Percentiles rank a stretch among this genome's conserved stretches.
Evolutionary conservation across 2,888 invertebrate genomes (phyloP).

Genomic region (Heliconius sara): DNA sequence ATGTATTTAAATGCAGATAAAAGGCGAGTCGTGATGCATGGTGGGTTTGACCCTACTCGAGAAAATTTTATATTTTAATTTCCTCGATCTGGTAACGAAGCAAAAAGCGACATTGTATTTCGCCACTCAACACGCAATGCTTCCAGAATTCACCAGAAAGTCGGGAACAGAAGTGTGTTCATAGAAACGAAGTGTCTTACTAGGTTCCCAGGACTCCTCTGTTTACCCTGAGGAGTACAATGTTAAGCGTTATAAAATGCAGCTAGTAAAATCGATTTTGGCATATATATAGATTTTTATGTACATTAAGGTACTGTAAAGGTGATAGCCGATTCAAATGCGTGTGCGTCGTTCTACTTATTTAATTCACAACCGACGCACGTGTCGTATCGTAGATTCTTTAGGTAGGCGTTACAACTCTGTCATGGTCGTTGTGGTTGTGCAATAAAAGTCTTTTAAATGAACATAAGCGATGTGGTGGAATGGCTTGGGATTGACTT

Average conservation of each 20-base stretch:
- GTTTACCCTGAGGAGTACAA: no score
- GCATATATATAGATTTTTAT: background rate
- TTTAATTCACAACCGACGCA: conserved; percentile 37
- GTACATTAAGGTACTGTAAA: background rate
- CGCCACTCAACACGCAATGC: no score
- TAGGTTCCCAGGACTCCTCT: no score
- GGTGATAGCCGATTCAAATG: conserved; percentile 1
- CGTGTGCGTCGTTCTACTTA: conserved; percentile 25
- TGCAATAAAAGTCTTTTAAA: conserved; percentile 26
- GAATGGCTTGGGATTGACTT: conserved; percentile 10
- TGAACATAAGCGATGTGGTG: conserved; percentile 12
- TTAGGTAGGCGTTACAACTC: conserved; percentile 23
- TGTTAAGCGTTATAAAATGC: background rate
- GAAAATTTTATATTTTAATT: no score
- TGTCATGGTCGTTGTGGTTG: conserved; percentile 25
- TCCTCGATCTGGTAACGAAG: no score
- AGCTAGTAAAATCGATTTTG: background rate
- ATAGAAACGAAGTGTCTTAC: no score
- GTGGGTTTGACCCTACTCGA: no score
- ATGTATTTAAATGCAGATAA: no score
- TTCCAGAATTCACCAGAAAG: no score
- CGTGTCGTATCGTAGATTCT: background rate
- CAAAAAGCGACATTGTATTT: no score
- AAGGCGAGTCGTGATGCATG: no score
- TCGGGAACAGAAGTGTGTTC: no score